Base-by-base conservation (phyloP, 2,888 invertebrate genomes). In the Mechanitis mazaeus region DNA sequence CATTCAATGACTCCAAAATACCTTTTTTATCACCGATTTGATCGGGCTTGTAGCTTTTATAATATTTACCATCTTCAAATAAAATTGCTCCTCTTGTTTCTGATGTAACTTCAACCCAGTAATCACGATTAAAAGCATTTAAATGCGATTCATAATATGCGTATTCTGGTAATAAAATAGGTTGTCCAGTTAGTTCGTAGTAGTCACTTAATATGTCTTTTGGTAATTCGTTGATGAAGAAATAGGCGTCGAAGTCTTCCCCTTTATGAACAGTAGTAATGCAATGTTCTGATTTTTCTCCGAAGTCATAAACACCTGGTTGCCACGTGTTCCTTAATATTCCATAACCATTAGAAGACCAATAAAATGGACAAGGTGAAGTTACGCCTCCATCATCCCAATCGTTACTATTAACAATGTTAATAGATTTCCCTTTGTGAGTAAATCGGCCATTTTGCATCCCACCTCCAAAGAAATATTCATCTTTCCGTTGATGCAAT, bases 401-500 rank as follows among this genome's bases (percentile, higher is more conserved):
- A 57, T 79, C 77, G 65, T 87, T 87, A 3, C 81, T 80, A 61
- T 89, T 89, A 2, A 75, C 71, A 57, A 90, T 86, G 28, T 78
- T 60, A 68, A 89, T 88, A 11, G 72, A 62, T 73, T 84, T 71
- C 45, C 83, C 83, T 75, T 89, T 89, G 65, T 89, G 89, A 28
- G 81, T 77, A 61, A 88, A 90, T 69, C 84, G 78, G 3, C 89
- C 89, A 67, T 89, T 89, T 67, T 89, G 89, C 88, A 88, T 89
- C 42, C 89, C 89, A 33, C 89, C 89, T 33, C 89, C 89, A 61
- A 82, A 90, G 70, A 80, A 90, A 71, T 79, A 79, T 68, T 90
- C 89, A 46, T 84, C 74, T 55, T 74, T 54, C 45, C 72, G 62
- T 70, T 86, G 85, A 38, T 70, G 50, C 59, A 86, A 70, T 9